A percentile compares a stretch with the other conserved stretches of the same genome.
Conservation (phyloP, 1,140 invertebrate genomes). For the Ceratitis capitata region DNA sequence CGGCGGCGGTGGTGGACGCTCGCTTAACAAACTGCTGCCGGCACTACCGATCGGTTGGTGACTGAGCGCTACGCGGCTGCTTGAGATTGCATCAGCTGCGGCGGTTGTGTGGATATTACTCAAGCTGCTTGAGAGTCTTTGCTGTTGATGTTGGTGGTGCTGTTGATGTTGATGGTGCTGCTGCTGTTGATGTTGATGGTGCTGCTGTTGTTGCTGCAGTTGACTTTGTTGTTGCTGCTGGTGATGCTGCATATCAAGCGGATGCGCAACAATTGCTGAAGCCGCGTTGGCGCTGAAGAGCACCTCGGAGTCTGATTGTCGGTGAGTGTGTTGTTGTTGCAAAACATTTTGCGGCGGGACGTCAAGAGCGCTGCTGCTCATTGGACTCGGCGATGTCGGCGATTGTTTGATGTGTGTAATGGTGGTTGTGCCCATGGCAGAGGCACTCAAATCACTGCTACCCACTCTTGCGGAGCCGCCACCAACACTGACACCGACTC, state of each 20-base stretch:
- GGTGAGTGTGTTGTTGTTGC: slow-evolving; percentile 33
- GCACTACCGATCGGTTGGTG: slow-evolving; percentile 33
- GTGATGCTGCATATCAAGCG: not conserved
- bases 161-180: slow-evolving; percentile 41
- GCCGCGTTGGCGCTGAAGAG: not conserved
- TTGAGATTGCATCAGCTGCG: not conserved
- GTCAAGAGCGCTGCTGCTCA: not conserved
- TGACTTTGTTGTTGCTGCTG: not conserved
- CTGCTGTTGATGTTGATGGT: slow-evolving; percentile 44
- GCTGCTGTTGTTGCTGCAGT: slow-evolving; percentile 22
- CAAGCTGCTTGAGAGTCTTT: slow-evolving; percentile 33
- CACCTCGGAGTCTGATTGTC: slow-evolving; percentile 30
- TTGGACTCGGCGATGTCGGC: slow-evolving; percentile 50
- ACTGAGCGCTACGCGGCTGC: not conserved
- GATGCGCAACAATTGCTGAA: not conserved
- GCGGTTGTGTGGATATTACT: slow-evolving; percentile 43
- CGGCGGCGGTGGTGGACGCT: slow-evolving; percentile 51
- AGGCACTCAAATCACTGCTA: slow-evolving; percentile 44
- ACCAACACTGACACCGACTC: not conserved
- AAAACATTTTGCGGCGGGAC: not conserved
- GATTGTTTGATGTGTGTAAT: slow-evolving; percentile 52
- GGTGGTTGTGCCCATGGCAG: not conserved
- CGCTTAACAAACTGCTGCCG: slow-evolving; percentile 47
- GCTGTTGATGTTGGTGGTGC: slow-evolving; percentile 43
- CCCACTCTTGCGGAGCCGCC: not conserved